Evolutionary conservation across 2,888 invertebrate species (phyloP).

Genomic region (Plebejus argus): DNA sequence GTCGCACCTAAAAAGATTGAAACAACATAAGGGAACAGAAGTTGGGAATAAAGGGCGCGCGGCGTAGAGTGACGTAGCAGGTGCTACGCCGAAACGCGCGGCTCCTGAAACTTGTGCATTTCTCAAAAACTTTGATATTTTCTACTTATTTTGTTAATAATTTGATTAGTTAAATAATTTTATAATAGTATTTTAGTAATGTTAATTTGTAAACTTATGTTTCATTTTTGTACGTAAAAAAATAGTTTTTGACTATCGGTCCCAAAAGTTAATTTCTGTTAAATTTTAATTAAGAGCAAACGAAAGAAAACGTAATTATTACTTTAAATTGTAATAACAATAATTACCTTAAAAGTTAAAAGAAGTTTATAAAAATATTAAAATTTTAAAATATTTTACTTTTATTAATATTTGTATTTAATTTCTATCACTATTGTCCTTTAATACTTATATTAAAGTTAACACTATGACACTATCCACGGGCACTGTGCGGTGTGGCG

Average conservation of each 20-base stretch:
- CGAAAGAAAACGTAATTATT: too few species aligned
- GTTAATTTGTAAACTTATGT: too few species aligned
- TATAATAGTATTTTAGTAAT: too few species aligned
- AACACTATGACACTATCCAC: neutral
- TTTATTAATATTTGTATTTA: neutral
- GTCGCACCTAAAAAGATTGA: neutral
- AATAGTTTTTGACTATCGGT: too few species aligned
- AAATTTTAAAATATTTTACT: neutral
- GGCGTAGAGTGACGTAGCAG: neutral
- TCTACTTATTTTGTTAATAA: neutral
- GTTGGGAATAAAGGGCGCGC: neutral
- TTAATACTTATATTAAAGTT: neutral
- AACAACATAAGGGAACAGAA: neutral
- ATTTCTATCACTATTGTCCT: neutral
- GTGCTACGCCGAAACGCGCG: neutral
- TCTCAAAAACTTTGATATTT: neutral
- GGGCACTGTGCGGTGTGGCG: conserved; percentile 44
- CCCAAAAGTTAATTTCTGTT: too few species aligned
- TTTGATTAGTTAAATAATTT: too few species aligned
- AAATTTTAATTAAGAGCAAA: too few species aligned
- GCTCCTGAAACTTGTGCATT: neutral
- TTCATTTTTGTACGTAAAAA: too few species aligned
- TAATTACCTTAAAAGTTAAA: too few species aligned
- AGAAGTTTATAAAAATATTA: too few species aligned
- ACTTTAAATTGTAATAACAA: too few species aligned